phyloP scores from a whole-genome alignment of 2,888 invertebrate species.

The Zaprionus lineosus region DNA sequence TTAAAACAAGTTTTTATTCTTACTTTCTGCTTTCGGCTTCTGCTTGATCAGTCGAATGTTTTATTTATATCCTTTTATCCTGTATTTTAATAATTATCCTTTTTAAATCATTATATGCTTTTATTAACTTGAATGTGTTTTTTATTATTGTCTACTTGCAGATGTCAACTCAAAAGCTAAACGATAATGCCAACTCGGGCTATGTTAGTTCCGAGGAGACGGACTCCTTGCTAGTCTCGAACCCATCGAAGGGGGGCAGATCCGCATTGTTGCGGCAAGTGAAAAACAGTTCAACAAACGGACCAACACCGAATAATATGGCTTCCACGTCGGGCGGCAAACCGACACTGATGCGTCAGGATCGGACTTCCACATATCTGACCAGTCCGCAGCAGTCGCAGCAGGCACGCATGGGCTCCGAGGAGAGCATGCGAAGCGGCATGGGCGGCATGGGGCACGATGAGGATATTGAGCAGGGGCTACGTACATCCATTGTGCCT shows the following conservation, averaged over 20 bases:
- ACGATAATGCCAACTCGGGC: constrained; percentile 86
- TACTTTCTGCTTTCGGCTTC: too few species aligned
- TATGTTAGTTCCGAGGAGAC: constrained; percentile 92
- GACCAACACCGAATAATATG: constrained; percentile 77
- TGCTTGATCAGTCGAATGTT: too few species aligned
- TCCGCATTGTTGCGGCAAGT: constrained; percentile 79
- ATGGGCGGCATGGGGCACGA: constrained; percentile 76
- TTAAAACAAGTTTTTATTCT: too few species aligned
- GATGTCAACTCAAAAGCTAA: constrained; percentile 84
- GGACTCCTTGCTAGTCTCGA: constrained; percentile 88
- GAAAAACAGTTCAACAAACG: constrained; percentile 81
- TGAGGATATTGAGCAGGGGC: constrained; percentile 83
- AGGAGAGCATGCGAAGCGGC: constrained; percentile 87
- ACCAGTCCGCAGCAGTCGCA: constrained; percentile 88
- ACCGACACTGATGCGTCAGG: constrained; percentile 92
- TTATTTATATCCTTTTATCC: too few species aligned
- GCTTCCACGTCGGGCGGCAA: constrained; percentile 85
- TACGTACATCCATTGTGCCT: constrained; percentile 81
- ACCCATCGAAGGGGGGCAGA: constrained; percentile 81
- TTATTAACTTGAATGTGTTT: background rate
- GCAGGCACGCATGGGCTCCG: constrained; percentile 89
- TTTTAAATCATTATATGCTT: background rate
- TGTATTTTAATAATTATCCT: too few species aligned
- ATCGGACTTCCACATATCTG: constrained; percentile 90
- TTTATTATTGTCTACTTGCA: constrained; percentile 39